Conservation (phyloP, 1,140 invertebrate genomes). For the Atta cephalotes region DNA sequence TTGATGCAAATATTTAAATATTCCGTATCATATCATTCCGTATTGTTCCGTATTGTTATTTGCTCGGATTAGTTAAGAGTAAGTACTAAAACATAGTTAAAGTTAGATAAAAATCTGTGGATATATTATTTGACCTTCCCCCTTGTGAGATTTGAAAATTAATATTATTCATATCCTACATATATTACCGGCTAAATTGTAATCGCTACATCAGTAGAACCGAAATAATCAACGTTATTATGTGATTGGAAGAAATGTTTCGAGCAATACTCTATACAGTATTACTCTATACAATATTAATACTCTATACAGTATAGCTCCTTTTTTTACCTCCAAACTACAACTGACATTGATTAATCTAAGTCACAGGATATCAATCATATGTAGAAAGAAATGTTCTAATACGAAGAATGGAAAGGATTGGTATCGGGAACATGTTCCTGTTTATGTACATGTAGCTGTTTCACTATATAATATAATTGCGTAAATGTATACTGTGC, state of each 20-base stretch:
- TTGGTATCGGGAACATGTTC: not conserved
- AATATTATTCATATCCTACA: constrained; percentile 46
- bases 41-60: too few relatives aligned
- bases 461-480: constrained; percentile 19
- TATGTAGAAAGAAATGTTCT: constrained; percentile 28
- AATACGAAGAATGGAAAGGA: constrained; percentile 36
- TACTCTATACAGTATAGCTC: not conserved
- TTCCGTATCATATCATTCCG: too few relatives aligned
- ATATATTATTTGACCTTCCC: too few relatives aligned
- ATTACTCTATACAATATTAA: not conserved
- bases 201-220: constrained; percentile 42
- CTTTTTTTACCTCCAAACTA: constrained; percentile 26
- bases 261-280: not conserved
- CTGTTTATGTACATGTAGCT: constrained; percentile 16
- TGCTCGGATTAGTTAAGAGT: too few relatives aligned
- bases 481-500: constrained; percentile 51
- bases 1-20: too few relatives aligned
- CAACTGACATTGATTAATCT: constrained; percentile 35
- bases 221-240: constrained; percentile 1
- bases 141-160: not conserved
- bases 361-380: constrained; percentile 39
- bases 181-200: constrained; percentile 28
- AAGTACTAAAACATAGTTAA: too few relatives aligned
- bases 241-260: constrained; percentile 2
- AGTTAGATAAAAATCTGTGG: too few relatives aligned